Evolutionary conservation across 2,797 vertebrate species (phyloP), one percentile per base, ranked within the genome.

Genomic region (Synaphobranchus kaupii): DNA sequence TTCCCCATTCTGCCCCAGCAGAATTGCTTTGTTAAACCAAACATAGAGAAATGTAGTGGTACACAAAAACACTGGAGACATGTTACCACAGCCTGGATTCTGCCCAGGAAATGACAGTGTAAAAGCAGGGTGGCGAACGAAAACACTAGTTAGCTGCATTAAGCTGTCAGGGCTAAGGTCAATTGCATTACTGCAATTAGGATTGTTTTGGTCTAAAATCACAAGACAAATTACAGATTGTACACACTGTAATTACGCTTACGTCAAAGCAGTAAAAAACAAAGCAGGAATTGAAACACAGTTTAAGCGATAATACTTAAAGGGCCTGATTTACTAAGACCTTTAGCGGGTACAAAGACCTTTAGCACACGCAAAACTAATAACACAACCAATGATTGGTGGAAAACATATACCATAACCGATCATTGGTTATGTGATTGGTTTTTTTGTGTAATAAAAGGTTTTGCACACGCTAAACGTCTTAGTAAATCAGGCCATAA

Each of bases 141-240:
- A 81, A 81, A 50, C 47, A 81, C 78, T 47, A 25, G 78, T 81
- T 81, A 81, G 47, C 78, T 50, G 78, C 78, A 48, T 81, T 81
- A 22, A 12, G 47, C 78, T 81, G 78, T 48, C 47, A 81, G 60
- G 44, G 22, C 44, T 10, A 81, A 48, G 78, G 78, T 81, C 47
- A 48, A 81, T 81, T 50, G 78, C 44, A 81, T 48, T 81, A n/a
- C 20, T 6, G 28, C n/a, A n/a, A 15, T 80, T 20, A 17, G 39
- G 20, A 20, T 48, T 81, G 78, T 81, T 81, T 81, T 81, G 78
- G 44, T n/a, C 47, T 31, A n/a, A 81, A 47, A 50, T 50, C 78
- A 50, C 78, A 81, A 12, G 8, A 15, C 78, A 50, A 81, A 81
- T 81, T 48, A 81, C 44, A 7, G 44, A 25, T 81, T 81, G 20